Conservation (phyloP, 1,140 invertebrate genomes). For the Meloidogyne chitwoodi region DNA sequence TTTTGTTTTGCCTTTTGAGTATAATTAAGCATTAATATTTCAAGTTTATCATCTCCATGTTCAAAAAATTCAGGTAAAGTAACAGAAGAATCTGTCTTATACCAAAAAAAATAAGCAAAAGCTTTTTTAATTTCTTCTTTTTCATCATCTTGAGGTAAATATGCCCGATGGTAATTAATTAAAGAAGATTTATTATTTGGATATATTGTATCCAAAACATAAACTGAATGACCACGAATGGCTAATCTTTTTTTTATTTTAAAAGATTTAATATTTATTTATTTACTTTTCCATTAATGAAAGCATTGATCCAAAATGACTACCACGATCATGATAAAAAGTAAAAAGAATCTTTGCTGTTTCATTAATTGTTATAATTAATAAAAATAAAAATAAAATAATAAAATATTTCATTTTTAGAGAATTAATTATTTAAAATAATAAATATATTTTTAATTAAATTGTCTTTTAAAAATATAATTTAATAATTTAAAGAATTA, state of each 20-base stretch:
- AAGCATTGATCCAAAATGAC: slow-evolving; percentile 12
- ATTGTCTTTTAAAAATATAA: no score
- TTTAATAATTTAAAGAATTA: no score
- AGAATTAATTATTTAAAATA: no score
- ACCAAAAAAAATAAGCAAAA: slow-evolving; percentile 21
- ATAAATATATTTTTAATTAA: no score
- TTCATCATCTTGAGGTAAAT: slow-evolving; percentile 6
- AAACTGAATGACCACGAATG: slow-evolving; percentile 5
- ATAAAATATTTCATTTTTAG: not conserved
- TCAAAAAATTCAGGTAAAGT: slow-evolving; percentile 12
- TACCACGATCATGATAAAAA: slow-evolving; percentile 12
- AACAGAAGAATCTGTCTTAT: slow-evolving; percentile 16
- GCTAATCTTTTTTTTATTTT: slow-evolving; percentile 4
- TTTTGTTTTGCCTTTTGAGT: not conserved
- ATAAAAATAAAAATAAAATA: not conserved
- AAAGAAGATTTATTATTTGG: not conserved
- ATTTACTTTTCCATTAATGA: slow-evolving; percentile 13
- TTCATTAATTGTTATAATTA: not conserved
- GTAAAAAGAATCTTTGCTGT: slow-evolving; percentile 11
- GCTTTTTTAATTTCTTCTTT: not conserved
- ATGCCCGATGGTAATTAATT: slow-evolving; percentile 1
- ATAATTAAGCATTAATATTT: slow-evolving; percentile 16
- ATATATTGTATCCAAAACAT: slow-evolving; percentile 12
- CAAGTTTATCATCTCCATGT: slow-evolving; percentile 5
- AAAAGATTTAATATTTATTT: not conserved